Percentiles rank a stretch among this genome's conserved stretches.
Evolutionary conservation across 2,797 vertebrate species (phyloP).

Genomic region (Amniataba percoides): DNA sequence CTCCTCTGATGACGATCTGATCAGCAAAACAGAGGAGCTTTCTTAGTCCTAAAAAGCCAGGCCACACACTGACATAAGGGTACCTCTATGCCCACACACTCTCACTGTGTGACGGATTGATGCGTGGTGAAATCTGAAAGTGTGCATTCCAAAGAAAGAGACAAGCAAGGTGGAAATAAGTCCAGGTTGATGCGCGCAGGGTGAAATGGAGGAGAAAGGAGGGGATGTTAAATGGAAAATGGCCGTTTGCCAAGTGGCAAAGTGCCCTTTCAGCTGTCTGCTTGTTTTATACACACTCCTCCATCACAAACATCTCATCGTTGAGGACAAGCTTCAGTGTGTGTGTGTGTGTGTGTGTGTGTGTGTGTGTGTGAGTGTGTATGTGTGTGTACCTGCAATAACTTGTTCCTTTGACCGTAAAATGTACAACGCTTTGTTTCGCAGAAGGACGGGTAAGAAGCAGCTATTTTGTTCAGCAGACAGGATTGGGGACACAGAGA

Average conservation of each 20-base stretch:
- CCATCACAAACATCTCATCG: conserved; percentile 69
- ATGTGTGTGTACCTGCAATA: conserved; percentile 60
- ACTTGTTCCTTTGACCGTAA: conserved; percentile 67
- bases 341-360: conserved; percentile 24
- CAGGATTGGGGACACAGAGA: conserved; percentile 65
- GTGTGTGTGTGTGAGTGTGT: conserved; percentile 33
- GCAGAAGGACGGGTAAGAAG: conserved; percentile 35
- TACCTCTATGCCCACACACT: conserved; percentile 20
- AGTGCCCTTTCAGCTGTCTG: conserved; percentile 78
- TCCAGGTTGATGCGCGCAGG: conserved; percentile 62
- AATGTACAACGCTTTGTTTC: conserved; percentile 65
- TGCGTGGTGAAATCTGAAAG: conserved; percentile 40
- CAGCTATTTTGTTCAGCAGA: conserved; percentile 54
- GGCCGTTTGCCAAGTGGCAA: conserved; percentile 78
- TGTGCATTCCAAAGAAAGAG: conserved; percentile 46
- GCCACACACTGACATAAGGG: conserved; percentile 64
- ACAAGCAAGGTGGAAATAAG: conserved; percentile 47
- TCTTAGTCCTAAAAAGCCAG: conserved; percentile 53
- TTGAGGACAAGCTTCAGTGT: conserved; percentile 45
- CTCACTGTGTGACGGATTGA: conserved; percentile 32
- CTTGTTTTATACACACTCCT: conserved; percentile 73
- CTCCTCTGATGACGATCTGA: conserved; percentile 63
- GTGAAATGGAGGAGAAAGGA: conserved; percentile 66
- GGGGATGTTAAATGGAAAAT: conserved; percentile 78
- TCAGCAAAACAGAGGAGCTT: conserved; percentile 68